Evolutionary conservation across 2,113 vertebrate species (phyloP).

Genomic region (Grallaria varia): DNA sequence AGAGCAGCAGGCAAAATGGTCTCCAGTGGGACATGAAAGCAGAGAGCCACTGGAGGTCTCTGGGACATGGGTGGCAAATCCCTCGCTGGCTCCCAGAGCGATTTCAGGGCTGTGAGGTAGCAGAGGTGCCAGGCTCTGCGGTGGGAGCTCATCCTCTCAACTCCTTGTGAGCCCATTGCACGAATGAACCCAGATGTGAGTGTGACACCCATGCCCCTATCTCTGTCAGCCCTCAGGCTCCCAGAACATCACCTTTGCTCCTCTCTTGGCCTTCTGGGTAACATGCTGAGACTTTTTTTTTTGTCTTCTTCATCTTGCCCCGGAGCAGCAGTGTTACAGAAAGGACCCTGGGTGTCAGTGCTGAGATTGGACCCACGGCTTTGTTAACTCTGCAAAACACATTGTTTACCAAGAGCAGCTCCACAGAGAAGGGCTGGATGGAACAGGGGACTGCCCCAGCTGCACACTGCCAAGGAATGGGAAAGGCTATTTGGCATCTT

Average conservation of each 20-base stretch:
- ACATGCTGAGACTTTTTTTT: too few relatives aligned
- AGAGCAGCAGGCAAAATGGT: rapidly evolving
- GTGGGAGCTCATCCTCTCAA: too few relatives aligned
- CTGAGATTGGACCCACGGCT: rapidly evolving
- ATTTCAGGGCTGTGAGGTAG: rapidly evolving
- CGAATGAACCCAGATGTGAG: rapidly evolving
- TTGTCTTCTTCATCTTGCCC: not conserved
- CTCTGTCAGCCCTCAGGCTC: not conserved
- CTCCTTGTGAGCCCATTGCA: rapidly evolving
- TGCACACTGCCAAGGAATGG: rapidly evolving
- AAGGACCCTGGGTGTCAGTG: rapidly evolving
- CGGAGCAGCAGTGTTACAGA: not conserved
- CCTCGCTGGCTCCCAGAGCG: not conserved
- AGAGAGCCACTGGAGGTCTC: rapidly evolving
- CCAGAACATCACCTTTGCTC: too few relatives aligned
- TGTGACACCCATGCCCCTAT: rapidly evolving
- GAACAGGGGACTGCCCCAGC: not conserved
- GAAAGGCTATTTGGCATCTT: not conserved
- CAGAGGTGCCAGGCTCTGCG: not conserved
- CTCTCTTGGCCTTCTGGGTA: not conserved
- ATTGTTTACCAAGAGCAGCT: not conserved
- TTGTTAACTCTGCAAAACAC: rapidly evolving
- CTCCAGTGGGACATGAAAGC: too few relatives aligned
- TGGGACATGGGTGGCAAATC: rapidly evolving
- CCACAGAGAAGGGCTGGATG: not conserved